Evolutionary conservation across 2,888 invertebrate species (phyloP), one percentile per base, ranked within the genome.

Genomic region (Yponomeuta sedellus): DNA sequence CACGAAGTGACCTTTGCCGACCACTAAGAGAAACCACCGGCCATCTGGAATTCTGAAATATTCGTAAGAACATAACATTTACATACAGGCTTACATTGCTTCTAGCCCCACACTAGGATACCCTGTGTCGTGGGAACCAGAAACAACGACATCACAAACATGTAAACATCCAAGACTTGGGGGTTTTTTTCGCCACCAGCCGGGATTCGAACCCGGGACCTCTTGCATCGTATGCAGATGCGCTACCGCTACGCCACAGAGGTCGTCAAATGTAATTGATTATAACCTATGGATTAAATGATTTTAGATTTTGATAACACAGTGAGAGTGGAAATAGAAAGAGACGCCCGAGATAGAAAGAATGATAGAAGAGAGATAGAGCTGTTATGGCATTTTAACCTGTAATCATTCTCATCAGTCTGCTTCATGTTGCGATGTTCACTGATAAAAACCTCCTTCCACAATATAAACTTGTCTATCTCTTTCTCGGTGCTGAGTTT

Each of bases 391-490:
- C 8, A 34, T 34, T 8, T 34, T 34, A 34, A 88, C 90, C 84
- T 86, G 67, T 81, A 85, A 68, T 90, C 91, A 72, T 71, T 78
- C 0, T 72, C 75, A 67, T 83, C 84, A 69, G 72, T 82, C 64
- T 80, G 81, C 68, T 76, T 81, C 66, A 80, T 80, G 63, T 78
- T 82, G 68, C 90, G 83, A 65, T 85, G 79, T 71, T 89, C 90
- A 76, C 83, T 75, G 34, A 94, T 93, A 80, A 92, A 95, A 22
- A 96, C 94, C 85, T 95, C 95, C 75, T 93, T 93, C 96, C 97
- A 97, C 52, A 96, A 83, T 12, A 96, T 93, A 65, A 97, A 83
- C 70, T 94, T 94, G 28, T 94, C 94, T 0, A 96, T 88, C 44
- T 94, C 93, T 73, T 94, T 95, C 0, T 92, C 92, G 64, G 88